Conservation (phyloP, 2,113 vertebrate species). For the Eidolon helvum region DNA sequence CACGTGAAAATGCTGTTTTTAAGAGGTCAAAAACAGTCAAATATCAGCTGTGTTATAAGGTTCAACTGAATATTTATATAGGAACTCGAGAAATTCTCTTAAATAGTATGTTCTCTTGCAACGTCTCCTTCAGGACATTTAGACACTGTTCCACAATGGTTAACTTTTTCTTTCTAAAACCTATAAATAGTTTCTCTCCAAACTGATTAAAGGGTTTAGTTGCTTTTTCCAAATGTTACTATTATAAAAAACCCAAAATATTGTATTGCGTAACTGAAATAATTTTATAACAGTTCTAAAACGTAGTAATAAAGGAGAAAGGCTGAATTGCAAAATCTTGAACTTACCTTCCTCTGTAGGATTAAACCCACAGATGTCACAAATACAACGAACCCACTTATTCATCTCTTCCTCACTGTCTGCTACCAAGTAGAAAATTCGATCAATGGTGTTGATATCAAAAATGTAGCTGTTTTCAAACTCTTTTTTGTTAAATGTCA, state of each 20-base stretch:
- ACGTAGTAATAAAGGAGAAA: neutral
- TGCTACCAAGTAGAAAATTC: constrained; percentile 98
- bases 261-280: neutral
- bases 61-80: neutral
- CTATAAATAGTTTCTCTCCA: neutral
- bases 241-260: neutral
- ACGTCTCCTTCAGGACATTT: neutral
- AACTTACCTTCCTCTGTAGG: constrained; percentile 97
- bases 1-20: neutral
- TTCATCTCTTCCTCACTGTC: constrained; percentile 99
- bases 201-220: neutral
- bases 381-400: constrained; percentile 99
- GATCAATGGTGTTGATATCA: constrained; percentile 98
- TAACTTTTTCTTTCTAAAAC: neutral
- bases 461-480: constrained; percentile 99
- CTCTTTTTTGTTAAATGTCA: constrained; percentile 98
- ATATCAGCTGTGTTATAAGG: neutral
- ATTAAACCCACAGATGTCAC: constrained; percentile 99
- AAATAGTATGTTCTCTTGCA: neutral
- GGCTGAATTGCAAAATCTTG: neutral
- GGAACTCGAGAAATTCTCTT: neutral
- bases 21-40: neutral
- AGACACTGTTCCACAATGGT: neutral
- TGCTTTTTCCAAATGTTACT: neutral
- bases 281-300: neutral